Evolutionary conservation across 1,140 invertebrate genomes (phyloP).

Genomic region (Dendroctonus ponderosae): DNA sequence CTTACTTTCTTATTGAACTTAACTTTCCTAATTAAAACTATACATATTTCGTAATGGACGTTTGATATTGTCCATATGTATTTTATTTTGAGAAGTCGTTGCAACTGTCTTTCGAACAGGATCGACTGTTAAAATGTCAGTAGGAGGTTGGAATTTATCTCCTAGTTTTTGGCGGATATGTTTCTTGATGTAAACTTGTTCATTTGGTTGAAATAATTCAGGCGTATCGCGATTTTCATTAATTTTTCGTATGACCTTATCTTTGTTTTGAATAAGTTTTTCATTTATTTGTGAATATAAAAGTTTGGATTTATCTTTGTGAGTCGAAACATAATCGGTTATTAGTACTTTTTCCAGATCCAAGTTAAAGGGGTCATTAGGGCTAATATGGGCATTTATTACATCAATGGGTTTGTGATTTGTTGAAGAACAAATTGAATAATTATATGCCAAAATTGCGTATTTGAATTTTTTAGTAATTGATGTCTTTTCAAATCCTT

Average conservation of each 20-base stretch:
- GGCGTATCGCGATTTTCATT: neutral
- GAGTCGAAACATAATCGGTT: neutral
- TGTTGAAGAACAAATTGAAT: neutral
- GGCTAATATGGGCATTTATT: neutral
- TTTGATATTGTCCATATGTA: neutral
- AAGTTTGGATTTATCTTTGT: neutral
- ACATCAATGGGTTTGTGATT: neutral
- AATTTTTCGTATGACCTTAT: neutral
- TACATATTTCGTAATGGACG: neutral
- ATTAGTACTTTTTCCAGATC: neutral
- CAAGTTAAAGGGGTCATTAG: neutral
- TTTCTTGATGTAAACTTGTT: neutral
- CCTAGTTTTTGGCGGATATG: neutral
- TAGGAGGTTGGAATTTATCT: neutral
- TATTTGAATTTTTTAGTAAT: neutral
- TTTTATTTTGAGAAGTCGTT: neutral
- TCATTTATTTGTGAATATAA: slow-evolving; percentile 1
- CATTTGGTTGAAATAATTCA: neutral
- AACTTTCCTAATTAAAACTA: too few relatives aligned
- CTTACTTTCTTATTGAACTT: too few relatives aligned
- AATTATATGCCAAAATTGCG: neutral
- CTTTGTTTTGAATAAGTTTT: neutral
- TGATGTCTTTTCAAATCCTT: neutral
- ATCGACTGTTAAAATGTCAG: neutral
- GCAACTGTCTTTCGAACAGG: neutral